Conservation (phyloP, 2,797 vertebrate species). For the Phoeniculus purpureus region DNA sequence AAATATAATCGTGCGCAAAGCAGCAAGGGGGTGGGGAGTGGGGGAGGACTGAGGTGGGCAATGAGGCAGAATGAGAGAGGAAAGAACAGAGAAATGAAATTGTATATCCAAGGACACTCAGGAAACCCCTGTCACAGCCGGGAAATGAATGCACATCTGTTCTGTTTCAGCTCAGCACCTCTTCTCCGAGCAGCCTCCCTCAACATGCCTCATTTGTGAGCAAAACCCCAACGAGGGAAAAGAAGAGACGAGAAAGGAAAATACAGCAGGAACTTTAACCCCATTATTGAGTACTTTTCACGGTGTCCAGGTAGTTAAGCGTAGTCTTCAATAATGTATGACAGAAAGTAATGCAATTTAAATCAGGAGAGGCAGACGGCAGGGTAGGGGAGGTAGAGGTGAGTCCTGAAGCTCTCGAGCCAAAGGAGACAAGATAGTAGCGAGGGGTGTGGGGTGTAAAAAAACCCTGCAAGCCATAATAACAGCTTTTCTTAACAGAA, state of each 20-base stretch:
- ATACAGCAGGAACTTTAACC: neutral
- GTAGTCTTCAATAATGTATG: slow-evolving; percentile 52
- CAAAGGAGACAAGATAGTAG: slow-evolving; percentile 44
- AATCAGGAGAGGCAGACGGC: neutral
- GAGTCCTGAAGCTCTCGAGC: slow-evolving; percentile 2
- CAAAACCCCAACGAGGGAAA: neutral
- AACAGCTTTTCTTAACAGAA: slow-evolving; percentile 59
- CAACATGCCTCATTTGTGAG: neutral
- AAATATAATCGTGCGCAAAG: slow-evolving; percentile 9
- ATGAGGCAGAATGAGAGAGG: neutral
- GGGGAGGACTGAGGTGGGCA: fast-evolving
- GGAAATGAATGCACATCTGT: slow-evolving; percentile 5
- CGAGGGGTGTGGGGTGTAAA: neutral
- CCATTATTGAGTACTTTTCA: neutral
- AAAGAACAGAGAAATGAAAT: neutral
- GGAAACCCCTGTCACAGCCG: neutral
- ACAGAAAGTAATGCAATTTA: slow-evolving; percentile 53
- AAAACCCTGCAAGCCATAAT: slow-evolving; percentile 51
- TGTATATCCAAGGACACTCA: neutral
- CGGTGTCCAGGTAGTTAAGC: slow-evolving; percentile 13
- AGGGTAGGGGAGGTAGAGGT: neutral
- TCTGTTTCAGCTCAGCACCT: slow-evolving; percentile 16
- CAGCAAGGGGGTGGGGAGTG: fast-evolving
- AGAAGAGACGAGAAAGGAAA: slow-evolving; percentile 12
- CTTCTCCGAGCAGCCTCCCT: neutral